These are phyloP conservation scores for Hylaea fasciaria DNA, from an alignment of 2,888 invertebrate species.

Conservation along the genomic window DNA sequence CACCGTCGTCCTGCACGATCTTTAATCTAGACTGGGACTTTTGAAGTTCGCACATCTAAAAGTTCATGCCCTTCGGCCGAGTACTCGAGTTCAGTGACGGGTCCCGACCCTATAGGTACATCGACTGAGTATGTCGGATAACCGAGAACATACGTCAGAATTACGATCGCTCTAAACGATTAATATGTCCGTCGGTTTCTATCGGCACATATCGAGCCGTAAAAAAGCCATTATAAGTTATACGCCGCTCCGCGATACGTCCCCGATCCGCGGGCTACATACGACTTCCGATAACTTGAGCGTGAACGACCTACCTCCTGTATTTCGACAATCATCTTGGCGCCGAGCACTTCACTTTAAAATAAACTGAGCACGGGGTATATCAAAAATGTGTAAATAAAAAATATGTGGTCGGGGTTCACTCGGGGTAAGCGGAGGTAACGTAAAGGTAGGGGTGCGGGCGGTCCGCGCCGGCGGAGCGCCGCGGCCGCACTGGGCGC, in stretches of 20 bases:
- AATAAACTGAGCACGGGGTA: conserved; percentile 36
- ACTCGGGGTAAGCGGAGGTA: not conserved
- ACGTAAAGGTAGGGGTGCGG: conserved; percentile 47
- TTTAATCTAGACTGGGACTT: conserved; percentile 74
- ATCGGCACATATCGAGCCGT: conserved; percentile 45
- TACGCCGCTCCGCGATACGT: conserved; percentile 38
- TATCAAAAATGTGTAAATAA: conserved; percentile 48
- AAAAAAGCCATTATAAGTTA: conserved; percentile 53
- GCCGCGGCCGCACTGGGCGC: conserved; percentile 80
- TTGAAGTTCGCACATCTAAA: conserved; percentile 50
- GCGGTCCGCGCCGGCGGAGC: conserved; percentile 78
- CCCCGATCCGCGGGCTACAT: conserved; percentile 33
- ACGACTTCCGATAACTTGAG: conserved; percentile 43
- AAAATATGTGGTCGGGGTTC: conserved; percentile 37
- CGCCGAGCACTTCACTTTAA: conserved; percentile 16
- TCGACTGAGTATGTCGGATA: conserved; percentile 1
- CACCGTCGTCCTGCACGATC: conserved; percentile 80
- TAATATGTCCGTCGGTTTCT: conserved; percentile 51
- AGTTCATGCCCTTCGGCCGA: conserved; percentile 36
- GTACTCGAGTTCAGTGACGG: conserved; percentile 20
- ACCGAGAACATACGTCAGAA: conserved; percentile 25
- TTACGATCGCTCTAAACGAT: conserved; percentile 28
- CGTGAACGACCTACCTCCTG: conserved; percentile 69
- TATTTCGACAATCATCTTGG: conserved; percentile 79
- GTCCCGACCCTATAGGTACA: conserved; percentile 21